phyloP scores from a whole-genome alignment of 1,140 invertebrate genomes.

The Cherax quadricarinatus region DNA sequence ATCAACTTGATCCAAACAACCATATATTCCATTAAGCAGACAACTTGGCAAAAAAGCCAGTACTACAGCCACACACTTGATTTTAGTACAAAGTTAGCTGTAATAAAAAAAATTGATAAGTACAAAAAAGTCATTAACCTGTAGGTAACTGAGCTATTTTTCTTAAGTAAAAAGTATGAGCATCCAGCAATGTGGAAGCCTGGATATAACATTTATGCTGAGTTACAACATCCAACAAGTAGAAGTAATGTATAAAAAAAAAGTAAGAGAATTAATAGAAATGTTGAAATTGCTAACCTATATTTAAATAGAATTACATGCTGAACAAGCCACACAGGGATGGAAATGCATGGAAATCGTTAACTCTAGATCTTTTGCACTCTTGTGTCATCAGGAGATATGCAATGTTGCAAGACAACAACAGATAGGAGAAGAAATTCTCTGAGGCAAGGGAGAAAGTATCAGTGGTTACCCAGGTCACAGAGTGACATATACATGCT shows the following conservation, averaged over 20 bases:
- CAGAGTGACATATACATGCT: too few species aligned
- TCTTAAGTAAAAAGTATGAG: neutral
- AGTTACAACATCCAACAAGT: conserved; percentile 9
- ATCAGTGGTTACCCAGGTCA: too few species aligned
- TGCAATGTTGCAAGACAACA: too few species aligned
- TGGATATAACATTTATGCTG: conserved; percentile 17
- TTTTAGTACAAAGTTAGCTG: conserved; percentile 13
- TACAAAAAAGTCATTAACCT: neutral
- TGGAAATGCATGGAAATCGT: too few species aligned
- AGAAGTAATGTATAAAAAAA: neutral
- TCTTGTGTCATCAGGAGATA: too few species aligned
- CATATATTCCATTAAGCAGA: neutral
- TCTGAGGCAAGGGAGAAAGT: too few species aligned
- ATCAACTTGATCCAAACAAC: conserved; percentile 17
- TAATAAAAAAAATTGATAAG: conserved; percentile 18
- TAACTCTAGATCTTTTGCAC: too few species aligned
- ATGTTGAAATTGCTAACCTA: conserved; percentile 22
- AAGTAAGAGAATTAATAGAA: neutral
- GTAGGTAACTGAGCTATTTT: neutral
- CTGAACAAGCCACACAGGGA: too few species aligned
- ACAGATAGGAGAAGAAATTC: too few species aligned
- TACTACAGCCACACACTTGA: conserved; percentile 19
- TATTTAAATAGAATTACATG: neutral
- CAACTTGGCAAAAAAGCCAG: conserved; percentile 1
- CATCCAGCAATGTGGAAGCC: conserved; percentile 51